Conservation (phyloP, 2,113 vertebrate genomes). For the Cheirogaleus medius region DNA sequence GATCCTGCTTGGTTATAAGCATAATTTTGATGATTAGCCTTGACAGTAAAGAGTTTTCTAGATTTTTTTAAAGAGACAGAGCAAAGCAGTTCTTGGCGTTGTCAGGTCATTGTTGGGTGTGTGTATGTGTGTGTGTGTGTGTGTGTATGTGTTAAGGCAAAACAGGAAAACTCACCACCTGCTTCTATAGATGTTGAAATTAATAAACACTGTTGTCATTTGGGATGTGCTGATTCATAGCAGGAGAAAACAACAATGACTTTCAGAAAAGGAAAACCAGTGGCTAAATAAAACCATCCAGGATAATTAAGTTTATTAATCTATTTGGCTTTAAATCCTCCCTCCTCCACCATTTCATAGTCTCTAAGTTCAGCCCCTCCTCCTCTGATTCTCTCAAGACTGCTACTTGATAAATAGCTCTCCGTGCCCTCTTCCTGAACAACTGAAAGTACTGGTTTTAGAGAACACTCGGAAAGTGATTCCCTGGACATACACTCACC, state of each 20-base stretch:
- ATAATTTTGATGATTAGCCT: background rate
- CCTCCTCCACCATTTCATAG: background rate
- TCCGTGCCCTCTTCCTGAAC: background rate
- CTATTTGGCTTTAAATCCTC: conserved; percentile 3
- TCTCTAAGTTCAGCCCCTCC: background rate
- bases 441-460: background rate
- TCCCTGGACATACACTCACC: background rate
- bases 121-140: background rate
- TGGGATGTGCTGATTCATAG: background rate
- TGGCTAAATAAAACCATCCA: background rate
- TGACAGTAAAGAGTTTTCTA: background rate
- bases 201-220: background rate
- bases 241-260: background rate
- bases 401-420: background rate
- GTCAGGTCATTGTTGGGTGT: background rate
- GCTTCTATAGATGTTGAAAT: background rate
- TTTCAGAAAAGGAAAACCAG: background rate
- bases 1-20: background rate
- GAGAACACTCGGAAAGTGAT: background rate
- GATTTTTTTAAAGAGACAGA: conserved; percentile 13
- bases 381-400: background rate
- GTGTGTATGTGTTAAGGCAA: background rate
- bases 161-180: background rate
- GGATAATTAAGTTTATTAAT: background rate
- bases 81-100: background rate